Conservation (phyloP, 2,888 invertebrate genomes). For the Chorisops tibialis region DNA sequence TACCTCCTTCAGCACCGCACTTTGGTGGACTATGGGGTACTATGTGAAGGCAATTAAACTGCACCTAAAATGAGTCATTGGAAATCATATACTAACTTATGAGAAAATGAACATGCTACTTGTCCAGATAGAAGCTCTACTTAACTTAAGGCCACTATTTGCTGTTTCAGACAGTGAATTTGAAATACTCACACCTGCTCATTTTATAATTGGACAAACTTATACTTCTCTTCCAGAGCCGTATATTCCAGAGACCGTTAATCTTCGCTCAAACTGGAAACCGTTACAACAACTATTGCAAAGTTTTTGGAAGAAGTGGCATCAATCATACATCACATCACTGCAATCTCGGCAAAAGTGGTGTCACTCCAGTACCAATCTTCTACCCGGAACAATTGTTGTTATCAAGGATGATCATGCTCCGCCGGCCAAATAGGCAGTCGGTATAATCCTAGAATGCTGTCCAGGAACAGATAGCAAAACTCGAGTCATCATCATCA, state of each 20-base stretch:
- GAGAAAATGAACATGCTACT: constrained; percentile 32
- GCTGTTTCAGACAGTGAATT: constrained; percentile 9
- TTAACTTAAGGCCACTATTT: constrained; percentile 35
- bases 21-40: constrained; percentile 13
- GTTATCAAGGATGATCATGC: constrained; percentile 23
- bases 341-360: background rate
- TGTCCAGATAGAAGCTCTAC: constrained; percentile 34
- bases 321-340: background rate
- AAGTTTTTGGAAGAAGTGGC: background rate
- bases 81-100: constrained; percentile 1
- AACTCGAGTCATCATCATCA: too few relatives aligned
- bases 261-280: background rate
- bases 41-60: constrained; percentile 32
- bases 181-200: constrained; percentile 8
- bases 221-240: background rate
- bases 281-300: background rate
- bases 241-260: background rate
- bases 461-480: constrained; percentile 29
- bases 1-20: constrained; percentile 8
- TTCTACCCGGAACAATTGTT: constrained; percentile 10
- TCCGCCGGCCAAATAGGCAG: constrained; percentile 26
- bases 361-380: background rate
- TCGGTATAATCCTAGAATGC: constrained; percentile 23
- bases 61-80: constrained; percentile 33
- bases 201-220: constrained; percentile 7